Conservation (phyloP, 2,888 invertebrate species). For the Copidosoma aretas region DNA sequence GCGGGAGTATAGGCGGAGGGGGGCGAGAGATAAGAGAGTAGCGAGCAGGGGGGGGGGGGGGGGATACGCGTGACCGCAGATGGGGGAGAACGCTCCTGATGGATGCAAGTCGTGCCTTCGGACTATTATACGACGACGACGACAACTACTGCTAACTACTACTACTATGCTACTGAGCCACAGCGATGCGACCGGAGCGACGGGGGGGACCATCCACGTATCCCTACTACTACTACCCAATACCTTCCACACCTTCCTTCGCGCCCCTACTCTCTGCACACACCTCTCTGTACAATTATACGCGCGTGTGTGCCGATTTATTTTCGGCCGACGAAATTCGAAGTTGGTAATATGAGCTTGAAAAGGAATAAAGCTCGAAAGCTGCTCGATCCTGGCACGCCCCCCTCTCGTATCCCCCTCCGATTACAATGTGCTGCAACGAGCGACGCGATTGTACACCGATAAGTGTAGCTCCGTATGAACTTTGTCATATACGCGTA, state of each 20-base stretch:
- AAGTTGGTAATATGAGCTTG: constrained; percentile 42
- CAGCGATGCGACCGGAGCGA: neutral
- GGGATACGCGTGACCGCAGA: neutral
- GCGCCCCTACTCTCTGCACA: neutral
- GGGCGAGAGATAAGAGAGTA: neutral
- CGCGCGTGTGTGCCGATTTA: constrained; percentile 24
- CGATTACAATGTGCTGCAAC: too few species aligned
- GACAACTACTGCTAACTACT: too few species aligned
- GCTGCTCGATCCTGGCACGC: constrained; percentile 32
- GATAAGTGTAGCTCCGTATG: too few species aligned
- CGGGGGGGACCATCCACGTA: neutral
- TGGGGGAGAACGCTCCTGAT: neutral
- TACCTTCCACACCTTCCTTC: too few species aligned
- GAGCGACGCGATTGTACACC: too few species aligned
- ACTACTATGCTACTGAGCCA: too few species aligned
- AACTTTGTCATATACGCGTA: too few species aligned
- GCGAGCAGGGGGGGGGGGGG: neutral
- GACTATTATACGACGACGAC: too few species aligned
- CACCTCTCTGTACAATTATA: neutral
- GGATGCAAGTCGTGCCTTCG: neutral
- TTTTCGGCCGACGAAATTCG: constrained; percentile 33
- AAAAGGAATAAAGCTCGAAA: constrained; percentile 40
- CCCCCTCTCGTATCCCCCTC: too few species aligned
- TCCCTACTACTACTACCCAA: too few species aligned
- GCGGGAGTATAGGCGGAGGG: neutral